Base-by-base conservation (phyloP, 2,797 vertebrate genomes). In the Manis javanica region DNA sequence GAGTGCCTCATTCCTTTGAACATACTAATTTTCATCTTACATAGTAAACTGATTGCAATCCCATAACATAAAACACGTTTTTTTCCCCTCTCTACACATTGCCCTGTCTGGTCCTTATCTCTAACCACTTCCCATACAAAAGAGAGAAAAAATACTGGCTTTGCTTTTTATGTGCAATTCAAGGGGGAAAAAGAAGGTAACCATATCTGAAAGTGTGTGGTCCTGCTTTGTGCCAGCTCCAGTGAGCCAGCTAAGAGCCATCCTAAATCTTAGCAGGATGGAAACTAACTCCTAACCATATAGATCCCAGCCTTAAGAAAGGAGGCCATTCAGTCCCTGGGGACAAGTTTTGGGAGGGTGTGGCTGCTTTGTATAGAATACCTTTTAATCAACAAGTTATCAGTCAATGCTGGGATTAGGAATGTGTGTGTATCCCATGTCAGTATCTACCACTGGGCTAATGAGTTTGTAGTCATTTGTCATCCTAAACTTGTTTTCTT, bases 1-100 rank as follows among this genome's bases (percentile, higher is more conserved):
- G 64, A 97, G 96, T 97, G 97, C 95, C 95, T 96, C 96, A 37
- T 96, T 83, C 79, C 69, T 93, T 90, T 83, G 69, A 89, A 94
- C 59, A 71, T 77, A 81, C 64, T 77, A 31, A 59, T 85, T 96
- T 84, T 93, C 42, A 31, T 91, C 81, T 92, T 91, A 74, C 5
- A n/a, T 61, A 42, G 72, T 96, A 97, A 95, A 92, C 57, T 61
- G 69, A 77, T 2, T 75, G 8, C 42, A 91, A 23, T 84, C 68
- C 82, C 7, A 16, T 83, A 79, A 90, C 39, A 57, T 71, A 26
- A 37, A 69, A n/a, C 79, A 68, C 42, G 10, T 87, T 24, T 81
- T 61, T 96, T 87, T 82, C 64, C 11, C 59, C 18, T 92, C 26
- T 29, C 53, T 69, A 5, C n/a, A 69, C 31, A 66, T 46, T 87